Evolutionary conservation across 2,888 invertebrate species (phyloP).

Genomic region (Athetis lepigone): DNA sequence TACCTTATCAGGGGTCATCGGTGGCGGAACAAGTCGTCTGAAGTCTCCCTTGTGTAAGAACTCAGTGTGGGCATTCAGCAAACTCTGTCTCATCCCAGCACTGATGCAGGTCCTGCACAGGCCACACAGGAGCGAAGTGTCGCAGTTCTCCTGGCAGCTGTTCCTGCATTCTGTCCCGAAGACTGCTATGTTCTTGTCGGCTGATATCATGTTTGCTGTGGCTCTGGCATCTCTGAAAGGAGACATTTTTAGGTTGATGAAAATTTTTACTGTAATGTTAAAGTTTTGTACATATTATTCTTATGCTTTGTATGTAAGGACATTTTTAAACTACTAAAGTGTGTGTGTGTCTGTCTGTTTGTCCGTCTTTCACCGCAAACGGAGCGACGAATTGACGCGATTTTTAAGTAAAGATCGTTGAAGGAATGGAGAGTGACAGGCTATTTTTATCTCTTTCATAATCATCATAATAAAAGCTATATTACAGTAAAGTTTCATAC

Average conservation of each 20-base stretch:
- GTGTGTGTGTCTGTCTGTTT: no score
- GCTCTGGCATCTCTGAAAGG: conserved; percentile 81
- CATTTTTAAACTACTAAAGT: no score
- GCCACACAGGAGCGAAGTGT: conserved; percentile 90
- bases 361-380: no score
- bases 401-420: no score
- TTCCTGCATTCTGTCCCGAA: conserved; percentile 92
- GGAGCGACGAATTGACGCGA: no score
- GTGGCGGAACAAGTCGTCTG: conserved; percentile 95
- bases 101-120: conserved; percentile 95
- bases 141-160: conserved; percentile 90
- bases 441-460: no score
- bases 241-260: not conserved
- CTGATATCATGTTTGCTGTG: conserved; percentile 92
- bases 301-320: no score
- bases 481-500: no score
- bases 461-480: no score
- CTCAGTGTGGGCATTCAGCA: conserved; percentile 94
- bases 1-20: conserved; percentile 84
- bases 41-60: conserved; percentile 95
- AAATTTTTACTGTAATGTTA: no score
- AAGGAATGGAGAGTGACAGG: no score
- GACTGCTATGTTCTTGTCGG: conserved; percentile 95
- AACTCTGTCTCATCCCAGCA: conserved; percentile 87
- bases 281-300: not conserved